Base-by-base conservation (phyloP, 1,140 invertebrate species). In the Leptoteleia sp. region DNA sequence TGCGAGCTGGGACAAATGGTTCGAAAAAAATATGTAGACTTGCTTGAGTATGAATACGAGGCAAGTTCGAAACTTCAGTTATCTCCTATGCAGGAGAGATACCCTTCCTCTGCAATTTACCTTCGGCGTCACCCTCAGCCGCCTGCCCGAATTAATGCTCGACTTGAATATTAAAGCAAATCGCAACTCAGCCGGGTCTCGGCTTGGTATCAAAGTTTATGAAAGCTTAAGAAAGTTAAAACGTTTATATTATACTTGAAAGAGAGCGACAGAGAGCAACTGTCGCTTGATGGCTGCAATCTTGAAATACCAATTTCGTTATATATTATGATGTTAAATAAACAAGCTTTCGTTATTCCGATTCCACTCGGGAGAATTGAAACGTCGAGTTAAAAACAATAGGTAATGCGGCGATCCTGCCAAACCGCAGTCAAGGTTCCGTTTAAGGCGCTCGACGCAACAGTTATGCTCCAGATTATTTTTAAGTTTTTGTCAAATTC, bases 141-240 rank as follows among this genome's bases (percentile, higher is more conserved):
- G 45, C 71, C 71, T 52, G 64, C 19, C 48, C 70, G 65, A 70
- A 75, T 79, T 73, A 79, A 79, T 79, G 64, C 76, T 70, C 42
- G 64, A 79, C 68, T 75, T 64, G 71, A 79, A 75, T 79, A 79
- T 79, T 75, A 65, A 75, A 79, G 77, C 65, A 71, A 79, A 79
- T 79, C 70, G 61, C 71, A 76, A 75, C 65, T 75, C 71, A 71
- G 65, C 52, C 52, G 38, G 52, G 64, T 67, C 57, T 76, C 50
- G 45, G 70, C 45, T 72, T 67, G 50, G 65, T 76, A 79, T 75
- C 71, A 79, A 79, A 79, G 57, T 79, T 79, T 75, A 79, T 65
- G 64, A 75, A 79, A 79, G 68, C 77, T 75, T 62, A 75, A 75
- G 71, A 79, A 79, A 79, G 77, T 79, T 79, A 59, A 73, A 71